phyloP scores from a whole-genome alignment of 2,797 vertebrate genomes.

The Syndactyla subalaris region DNA sequence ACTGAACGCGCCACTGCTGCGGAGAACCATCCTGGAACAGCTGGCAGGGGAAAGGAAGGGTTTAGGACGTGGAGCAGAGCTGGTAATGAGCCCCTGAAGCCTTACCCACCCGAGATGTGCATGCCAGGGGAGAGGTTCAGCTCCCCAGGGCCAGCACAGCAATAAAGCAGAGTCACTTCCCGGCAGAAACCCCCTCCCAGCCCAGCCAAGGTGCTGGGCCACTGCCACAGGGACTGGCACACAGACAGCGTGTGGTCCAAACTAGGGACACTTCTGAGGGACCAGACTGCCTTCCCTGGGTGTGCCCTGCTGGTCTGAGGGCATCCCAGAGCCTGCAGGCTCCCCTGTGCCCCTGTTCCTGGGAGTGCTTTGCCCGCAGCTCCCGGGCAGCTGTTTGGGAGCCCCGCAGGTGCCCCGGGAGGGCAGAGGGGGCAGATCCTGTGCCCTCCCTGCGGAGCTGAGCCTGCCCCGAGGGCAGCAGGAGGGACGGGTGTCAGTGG shows the following conservation, averaged over 20 bases:
- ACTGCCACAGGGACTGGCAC: not conserved
- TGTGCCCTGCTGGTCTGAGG: not conserved
- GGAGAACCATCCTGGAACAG: constrained; percentile 87
- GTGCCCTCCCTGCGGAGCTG: not conserved
- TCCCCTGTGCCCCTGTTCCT: not conserved
- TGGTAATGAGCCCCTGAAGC: constrained; percentile 74
- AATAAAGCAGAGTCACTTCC: not conserved
- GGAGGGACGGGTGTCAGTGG: not conserved
- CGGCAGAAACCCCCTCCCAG: not conserved
- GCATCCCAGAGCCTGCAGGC: not conserved
- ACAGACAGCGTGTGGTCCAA: not conserved
- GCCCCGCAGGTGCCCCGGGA: not conserved
- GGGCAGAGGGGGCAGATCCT: not conserved
- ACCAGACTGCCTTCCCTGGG: not conserved
- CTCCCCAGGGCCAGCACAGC: not conserved
- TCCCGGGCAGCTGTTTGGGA: not conserved
- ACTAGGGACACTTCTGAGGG: not conserved
- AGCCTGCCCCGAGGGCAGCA: not conserved
- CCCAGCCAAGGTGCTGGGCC: not conserved
- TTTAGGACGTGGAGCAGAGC: constrained; percentile 77
- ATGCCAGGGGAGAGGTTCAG: not conserved
- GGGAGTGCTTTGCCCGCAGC: not conserved
- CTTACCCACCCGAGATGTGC: not conserved
- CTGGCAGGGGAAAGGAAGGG: constrained; percentile 84
- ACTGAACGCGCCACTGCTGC: constrained; percentile 86